These are phyloP conservation scores for Pangasius macronema DNA, from an alignment of 2,797 vertebrate genomes.

Conservation along the genomic window DNA sequence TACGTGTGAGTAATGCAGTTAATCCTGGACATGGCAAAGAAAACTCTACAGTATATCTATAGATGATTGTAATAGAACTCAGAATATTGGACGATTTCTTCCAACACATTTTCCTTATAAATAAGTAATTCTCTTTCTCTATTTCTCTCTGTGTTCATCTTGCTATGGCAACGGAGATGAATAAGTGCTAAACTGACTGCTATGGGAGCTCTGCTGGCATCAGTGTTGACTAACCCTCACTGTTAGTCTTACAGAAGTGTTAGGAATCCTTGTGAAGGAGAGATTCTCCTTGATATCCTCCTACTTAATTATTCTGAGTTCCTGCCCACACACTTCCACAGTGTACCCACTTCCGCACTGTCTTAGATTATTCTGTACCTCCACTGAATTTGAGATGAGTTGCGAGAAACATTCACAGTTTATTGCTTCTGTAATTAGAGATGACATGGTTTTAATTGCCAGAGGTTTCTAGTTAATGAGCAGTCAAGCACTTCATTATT, in stretches of 20 bases:
- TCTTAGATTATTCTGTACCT: neutral
- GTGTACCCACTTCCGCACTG: neutral
- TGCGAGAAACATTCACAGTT: neutral
- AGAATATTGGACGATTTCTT: neutral
- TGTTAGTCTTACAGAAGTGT: constrained; percentile 11
- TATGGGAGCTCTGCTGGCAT: constrained; percentile 24
- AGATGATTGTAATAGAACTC: neutral
- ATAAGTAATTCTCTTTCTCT: constrained; percentile 5
- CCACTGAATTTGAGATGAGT: neutral
- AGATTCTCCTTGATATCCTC: constrained; percentile 30
- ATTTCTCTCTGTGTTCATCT: neutral
- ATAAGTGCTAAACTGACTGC: constrained; percentile 37
- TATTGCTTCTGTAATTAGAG: constrained; percentile 21
- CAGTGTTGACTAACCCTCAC: constrained; percentile 32
- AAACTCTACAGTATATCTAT: neutral
- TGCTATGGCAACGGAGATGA: constrained; percentile 49
- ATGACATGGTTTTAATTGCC: constrained; percentile 7
- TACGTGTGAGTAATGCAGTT: neutral
- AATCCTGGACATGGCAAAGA: neutral
- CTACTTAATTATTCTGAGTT: constrained; percentile 15
- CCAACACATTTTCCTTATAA: neutral
- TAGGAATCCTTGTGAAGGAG: constrained; percentile 33
- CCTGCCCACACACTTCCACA: constrained; percentile 16
- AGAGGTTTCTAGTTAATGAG: constrained; percentile 19
- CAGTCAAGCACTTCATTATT: constrained; percentile 8